A percentile compares a stretch with the other conserved stretches of the same genome.
phyloP scores from a whole-genome alignment of 2,113 vertebrate genomes.

The Setophaga kirtlandii region DNA sequence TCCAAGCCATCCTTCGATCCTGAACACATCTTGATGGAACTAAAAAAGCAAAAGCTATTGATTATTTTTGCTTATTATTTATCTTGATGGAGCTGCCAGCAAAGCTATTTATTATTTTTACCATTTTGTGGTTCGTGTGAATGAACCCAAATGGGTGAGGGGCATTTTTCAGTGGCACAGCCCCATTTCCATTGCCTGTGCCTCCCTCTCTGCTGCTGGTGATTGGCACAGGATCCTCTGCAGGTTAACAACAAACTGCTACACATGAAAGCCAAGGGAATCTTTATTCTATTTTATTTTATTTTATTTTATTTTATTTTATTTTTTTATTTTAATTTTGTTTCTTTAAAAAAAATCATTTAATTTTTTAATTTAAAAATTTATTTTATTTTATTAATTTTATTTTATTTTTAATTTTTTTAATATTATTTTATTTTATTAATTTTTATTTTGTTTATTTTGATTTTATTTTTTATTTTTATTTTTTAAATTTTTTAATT shows the following conservation, averaged over 20 bases:
- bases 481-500: not conserved
- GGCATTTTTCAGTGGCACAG: not conserved
- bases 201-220: not conserved
- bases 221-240: not conserved
- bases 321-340: not conserved
- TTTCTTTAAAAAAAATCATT: no score
- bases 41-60: not conserved
- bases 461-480: not conserved
- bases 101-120: not conserved
- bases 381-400: not conserved
- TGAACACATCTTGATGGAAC: not conserved
- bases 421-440: not conserved
- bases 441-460: not conserved
- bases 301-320: not conserved
- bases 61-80: not conserved
- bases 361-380: no score
- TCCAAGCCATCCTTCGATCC: not conserved
- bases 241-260: not conserved
- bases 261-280: not conserved
- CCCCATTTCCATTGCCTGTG: not conserved
- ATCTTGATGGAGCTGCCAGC: not conserved
- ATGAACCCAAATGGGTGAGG: accelerated
- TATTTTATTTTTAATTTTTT: no score
- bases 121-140: not conserved
- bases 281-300: not conserved